These are phyloP conservation scores for Synergus umbraculus DNA, from an alignment of 2,888 invertebrate species.

Conservation along the genomic window DNA sequence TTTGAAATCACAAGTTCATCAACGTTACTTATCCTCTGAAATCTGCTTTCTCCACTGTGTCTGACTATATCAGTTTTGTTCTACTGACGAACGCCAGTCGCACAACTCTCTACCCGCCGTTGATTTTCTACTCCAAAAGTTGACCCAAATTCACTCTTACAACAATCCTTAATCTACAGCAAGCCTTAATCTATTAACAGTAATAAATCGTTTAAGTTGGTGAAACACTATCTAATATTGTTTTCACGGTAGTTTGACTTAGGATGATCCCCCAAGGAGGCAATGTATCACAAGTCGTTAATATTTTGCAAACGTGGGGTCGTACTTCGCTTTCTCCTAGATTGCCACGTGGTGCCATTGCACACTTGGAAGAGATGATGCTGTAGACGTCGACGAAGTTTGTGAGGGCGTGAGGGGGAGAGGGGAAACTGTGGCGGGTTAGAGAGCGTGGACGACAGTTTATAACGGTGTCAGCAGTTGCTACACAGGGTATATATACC, in stretches of 20 bases:
- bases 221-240: slow-evolving; percentile 16
- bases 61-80: slow-evolving; percentile 20
- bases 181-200: background rate
- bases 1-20: too few relatives aligned
- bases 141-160: background rate
- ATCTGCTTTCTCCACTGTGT: background rate
- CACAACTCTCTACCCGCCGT: too few relatives aligned
- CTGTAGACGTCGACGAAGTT: slow-evolving; percentile 3
- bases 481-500: slow-evolving; percentile 54
- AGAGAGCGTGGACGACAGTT: slow-evolving; percentile 64
- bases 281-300: slow-evolving; percentile 37
- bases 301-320: slow-evolving; percentile 8
- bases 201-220: background rate
- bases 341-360: slow-evolving; percentile 14
- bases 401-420: slow-evolving; percentile 41
- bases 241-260: slow-evolving; percentile 4
- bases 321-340: slow-evolving; percentile 14
- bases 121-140: background rate
- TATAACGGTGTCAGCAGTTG: slow-evolving; percentile 77
- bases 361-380: slow-evolving; percentile 4
- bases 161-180: too few relatives aligned
- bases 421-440: background rate
- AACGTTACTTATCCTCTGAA: too few relatives aligned
- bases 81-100: background rate
- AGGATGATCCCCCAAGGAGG: slow-evolving; percentile 11